These are phyloP conservation scores for Odontamblyopus rebecca DNA, from an alignment of 2,797 vertebrate genomes.

Conservation along the genomic window DNA sequence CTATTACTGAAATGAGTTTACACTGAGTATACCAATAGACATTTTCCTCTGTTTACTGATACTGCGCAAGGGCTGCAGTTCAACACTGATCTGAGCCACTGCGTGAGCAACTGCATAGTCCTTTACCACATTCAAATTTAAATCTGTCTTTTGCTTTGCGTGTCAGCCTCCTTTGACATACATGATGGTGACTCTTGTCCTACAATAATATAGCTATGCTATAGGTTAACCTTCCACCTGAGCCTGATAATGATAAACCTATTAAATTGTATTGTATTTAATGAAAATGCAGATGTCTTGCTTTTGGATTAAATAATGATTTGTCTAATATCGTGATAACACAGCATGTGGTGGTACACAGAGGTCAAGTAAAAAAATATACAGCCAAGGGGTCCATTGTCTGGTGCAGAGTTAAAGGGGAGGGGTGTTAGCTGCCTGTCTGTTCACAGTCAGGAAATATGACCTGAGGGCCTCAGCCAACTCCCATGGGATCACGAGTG, in stretches of 20 bases:
- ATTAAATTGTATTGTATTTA: background rate
- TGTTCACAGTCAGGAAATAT: slow-evolving; percentile 71
- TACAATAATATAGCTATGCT: no score
- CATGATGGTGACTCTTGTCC: no score
- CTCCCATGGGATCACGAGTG: slow-evolving; percentile 68
- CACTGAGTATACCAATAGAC: background rate
- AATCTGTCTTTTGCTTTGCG: no score
- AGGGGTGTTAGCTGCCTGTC: slow-evolving; percentile 49
- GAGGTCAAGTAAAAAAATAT: slow-evolving; percentile 51
- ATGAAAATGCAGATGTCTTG: background rate
- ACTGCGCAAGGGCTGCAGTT: background rate
- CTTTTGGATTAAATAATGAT: slow-evolving; percentile 34
- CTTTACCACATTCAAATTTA: no score
- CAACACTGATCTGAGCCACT: background rate
- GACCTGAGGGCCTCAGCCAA: slow-evolving; percentile 69
- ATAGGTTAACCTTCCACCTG: no score
- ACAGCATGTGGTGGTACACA: slow-evolving; percentile 25
- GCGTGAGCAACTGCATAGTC: no score
- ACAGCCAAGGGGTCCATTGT: slow-evolving; percentile 60
- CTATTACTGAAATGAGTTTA: no score
- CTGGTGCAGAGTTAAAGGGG: slow-evolving; percentile 46
- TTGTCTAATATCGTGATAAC: slow-evolving; percentile 21
- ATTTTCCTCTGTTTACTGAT: background rate
- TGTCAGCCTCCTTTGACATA: no score
- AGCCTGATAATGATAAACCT: no score